phyloP scores from a whole-genome alignment of 2,113 vertebrate species.

The Pitta sordida region DNA sequence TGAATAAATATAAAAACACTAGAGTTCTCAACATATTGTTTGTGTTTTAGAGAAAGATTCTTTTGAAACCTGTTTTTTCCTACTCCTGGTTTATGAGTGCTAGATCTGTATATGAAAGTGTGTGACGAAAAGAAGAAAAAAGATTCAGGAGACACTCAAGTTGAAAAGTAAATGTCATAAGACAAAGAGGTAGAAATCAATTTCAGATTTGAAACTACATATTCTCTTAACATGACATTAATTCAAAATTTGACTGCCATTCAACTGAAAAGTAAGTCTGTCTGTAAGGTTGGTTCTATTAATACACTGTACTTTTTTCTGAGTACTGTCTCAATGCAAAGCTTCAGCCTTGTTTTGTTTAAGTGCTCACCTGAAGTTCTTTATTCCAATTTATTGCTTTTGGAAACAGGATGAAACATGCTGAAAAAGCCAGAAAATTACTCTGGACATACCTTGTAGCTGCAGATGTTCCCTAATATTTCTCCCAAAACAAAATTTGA shows the following conservation, averaged over 20 bases:
- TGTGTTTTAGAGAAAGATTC: not conserved
- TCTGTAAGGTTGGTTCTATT: not conserved
- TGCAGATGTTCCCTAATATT: not conserved
- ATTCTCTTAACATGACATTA: not conserved
- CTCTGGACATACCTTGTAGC: not conserved
- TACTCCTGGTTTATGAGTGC: not conserved
- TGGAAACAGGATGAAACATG: not conserved
- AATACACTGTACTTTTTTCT: not conserved
- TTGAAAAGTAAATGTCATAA: not conserved
- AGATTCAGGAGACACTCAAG: not conserved
- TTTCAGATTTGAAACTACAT: not conserved
- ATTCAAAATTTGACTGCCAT: conserved; percentile 5
- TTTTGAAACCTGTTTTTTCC: not conserved
- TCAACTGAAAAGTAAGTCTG: not conserved
- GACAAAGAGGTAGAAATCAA: conserved; percentile 30
- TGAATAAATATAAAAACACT: not conserved
- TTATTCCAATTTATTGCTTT: not conserved
- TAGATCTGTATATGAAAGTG: not conserved
- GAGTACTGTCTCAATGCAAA: not conserved
- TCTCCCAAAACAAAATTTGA: not conserved
- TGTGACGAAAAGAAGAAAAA: not conserved
- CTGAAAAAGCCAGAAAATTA: not conserved
- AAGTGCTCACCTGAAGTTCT: not conserved
- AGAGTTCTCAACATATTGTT: not conserved
- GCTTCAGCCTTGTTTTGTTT: not conserved